Conservation (phyloP, 2,797 vertebrate genomes). For the Chlorospingus semifuscus region DNA sequence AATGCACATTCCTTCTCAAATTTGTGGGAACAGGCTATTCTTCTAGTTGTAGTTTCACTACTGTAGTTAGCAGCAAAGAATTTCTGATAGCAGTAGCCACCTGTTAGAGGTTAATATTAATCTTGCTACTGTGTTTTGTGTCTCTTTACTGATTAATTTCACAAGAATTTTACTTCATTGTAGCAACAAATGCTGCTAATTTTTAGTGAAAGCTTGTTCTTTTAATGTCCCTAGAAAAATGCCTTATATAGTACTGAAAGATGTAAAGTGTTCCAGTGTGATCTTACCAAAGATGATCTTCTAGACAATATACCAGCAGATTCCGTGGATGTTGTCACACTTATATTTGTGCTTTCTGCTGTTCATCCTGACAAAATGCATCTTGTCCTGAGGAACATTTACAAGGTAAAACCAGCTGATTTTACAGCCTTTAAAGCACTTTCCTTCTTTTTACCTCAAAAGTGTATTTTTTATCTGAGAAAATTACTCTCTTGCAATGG, state of each 20-base stretch:
- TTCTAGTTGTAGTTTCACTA: neutral
- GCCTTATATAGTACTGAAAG: constrained; percentile 80
- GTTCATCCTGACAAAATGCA: constrained; percentile 95
- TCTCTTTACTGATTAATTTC: neutral
- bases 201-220: neutral
- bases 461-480: neutral
- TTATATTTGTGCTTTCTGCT: constrained; percentile 95
- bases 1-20: neutral
- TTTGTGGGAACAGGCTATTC: neutral
- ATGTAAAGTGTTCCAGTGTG: constrained; percentile 92
- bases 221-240: constrained; percentile 80
- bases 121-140: neutral
- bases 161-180: neutral
- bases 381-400: constrained; percentile 84
- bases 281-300: constrained; percentile 90
- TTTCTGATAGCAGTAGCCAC: neutral
- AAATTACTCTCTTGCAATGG: neutral
- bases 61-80: neutral
- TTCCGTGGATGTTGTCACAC: constrained; percentile 85
- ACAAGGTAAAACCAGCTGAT: constrained; percentile 77
- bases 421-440: neutral
- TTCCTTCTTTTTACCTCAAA: neutral
- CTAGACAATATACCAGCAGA: constrained; percentile 76
- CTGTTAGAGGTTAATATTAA: neutral
- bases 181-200: neutral